Evolutionary conservation across 2,888 invertebrate genomes (phyloP).

Genomic region (Brenthis ino): DNA sequence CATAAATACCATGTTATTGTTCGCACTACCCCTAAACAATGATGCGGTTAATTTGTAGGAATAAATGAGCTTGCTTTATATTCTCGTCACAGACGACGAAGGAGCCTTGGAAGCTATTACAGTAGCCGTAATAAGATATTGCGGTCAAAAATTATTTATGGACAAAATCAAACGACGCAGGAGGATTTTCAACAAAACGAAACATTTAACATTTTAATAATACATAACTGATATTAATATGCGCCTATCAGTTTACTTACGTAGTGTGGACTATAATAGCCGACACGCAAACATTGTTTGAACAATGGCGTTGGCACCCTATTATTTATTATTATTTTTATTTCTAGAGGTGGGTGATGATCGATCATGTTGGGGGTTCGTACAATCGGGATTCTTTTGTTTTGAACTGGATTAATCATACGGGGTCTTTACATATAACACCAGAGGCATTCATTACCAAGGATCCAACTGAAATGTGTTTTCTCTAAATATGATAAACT

Average conservation of each 20-base stretch:
- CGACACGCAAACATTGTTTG: constrained; percentile 70
- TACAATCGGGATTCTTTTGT: constrained; percentile 74
- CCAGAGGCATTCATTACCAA: constrained; percentile 70
- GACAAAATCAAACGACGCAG: constrained; percentile 55
- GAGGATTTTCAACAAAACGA: background rate
- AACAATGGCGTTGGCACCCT: constrained; percentile 69
- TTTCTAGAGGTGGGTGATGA: constrained; percentile 76
- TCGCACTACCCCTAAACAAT: constrained; percentile 45
- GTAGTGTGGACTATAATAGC: constrained; percentile 56
- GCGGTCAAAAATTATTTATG: constrained; percentile 79
- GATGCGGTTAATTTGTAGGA: constrained; percentile 66
- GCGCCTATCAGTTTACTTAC: constrained; percentile 14
- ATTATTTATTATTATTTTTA: constrained; percentile 80
- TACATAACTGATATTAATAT: constrained; percentile 14
- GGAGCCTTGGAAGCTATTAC: constrained; percentile 76
- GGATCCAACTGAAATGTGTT: background rate
- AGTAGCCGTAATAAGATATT: constrained; percentile 77
- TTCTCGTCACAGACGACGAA: constrained; percentile 74
- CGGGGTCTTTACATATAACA: constrained; percentile 56
- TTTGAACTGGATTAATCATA: constrained; percentile 75
- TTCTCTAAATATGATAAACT: background rate
- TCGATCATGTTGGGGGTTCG: constrained; percentile 72
- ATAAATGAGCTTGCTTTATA: constrained; percentile 76
- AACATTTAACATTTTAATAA: background rate
- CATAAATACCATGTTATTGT: background rate